These are phyloP conservation scores for Datnioides undecimradiatus DNA, from an alignment of 2,113 vertebrate species.

Conservation along the genomic window DNA sequence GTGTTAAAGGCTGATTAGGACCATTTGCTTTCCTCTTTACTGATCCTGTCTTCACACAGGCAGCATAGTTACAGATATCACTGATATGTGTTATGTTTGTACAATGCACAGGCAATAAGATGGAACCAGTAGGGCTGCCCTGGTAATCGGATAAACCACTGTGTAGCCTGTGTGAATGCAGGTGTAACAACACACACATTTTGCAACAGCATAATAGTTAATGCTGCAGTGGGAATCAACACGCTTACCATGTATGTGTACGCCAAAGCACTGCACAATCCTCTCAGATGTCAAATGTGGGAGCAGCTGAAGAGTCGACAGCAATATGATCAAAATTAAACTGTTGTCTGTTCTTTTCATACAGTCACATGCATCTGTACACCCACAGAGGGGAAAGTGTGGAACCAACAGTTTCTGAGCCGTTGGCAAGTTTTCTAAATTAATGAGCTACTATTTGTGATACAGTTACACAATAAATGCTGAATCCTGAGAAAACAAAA, in stretches of 20 bases:
- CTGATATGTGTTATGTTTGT: background rate
- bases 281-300: background rate
- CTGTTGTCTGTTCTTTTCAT: background rate
- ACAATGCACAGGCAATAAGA: background rate
- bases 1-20: background rate
- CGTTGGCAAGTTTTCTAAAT: conserved; percentile 1
- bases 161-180: background rate
- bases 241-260: background rate
- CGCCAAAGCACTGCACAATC: background rate
- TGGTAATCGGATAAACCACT: background rate
- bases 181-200: background rate
- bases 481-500: conserved; percentile 1
- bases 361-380: background rate
- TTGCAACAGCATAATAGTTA: background rate
- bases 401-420: conserved; percentile 2
- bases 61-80: background rate
- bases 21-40: background rate
- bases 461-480: background rate
- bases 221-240: background rate
- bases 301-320: background rate
- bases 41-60: background rate
- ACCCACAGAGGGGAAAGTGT: background rate
- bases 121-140: background rate
- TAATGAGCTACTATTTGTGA: background rate
- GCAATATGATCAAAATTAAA: background rate